These are phyloP conservation scores for Pseudorhombus dupliciocellatus DNA, from an alignment of 2,113 vertebrate genomes.

Conservation along the genomic window DNA sequence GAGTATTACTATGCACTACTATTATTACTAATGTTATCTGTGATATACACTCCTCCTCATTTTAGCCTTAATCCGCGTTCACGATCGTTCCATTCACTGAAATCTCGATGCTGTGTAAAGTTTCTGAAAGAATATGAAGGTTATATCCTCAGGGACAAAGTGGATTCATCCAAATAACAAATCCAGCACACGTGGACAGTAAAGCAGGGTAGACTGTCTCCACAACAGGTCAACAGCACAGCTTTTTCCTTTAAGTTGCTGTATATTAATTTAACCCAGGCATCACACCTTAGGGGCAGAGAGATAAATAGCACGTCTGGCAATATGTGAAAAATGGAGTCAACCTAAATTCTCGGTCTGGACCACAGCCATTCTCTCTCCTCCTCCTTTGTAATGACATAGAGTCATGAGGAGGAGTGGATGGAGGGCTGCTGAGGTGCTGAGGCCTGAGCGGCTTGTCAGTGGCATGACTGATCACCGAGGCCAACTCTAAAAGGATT, in stretches of 20 bases:
- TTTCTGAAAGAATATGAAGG: too few relatives aligned
- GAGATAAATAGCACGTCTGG: slow-evolving; percentile 41
- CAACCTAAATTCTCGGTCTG: slow-evolving; percentile 53
- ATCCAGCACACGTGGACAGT: neutral
- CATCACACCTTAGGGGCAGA: slow-evolving; percentile 14
- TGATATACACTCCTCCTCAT: too few relatives aligned
- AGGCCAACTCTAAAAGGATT: slow-evolving; percentile 86
- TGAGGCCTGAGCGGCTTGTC: slow-evolving; percentile 71
- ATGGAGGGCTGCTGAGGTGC: slow-evolving; percentile 62
- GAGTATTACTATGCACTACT: too few relatives aligned
- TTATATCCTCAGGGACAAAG: too few relatives aligned
- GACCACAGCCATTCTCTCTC: slow-evolving; percentile 12
- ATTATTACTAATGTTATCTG: too few relatives aligned
- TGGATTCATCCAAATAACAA: neutral
- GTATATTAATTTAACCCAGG: slow-evolving; percentile 17
- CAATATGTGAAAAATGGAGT: slow-evolving; percentile 48
- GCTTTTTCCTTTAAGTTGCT: slow-evolving; percentile 4
- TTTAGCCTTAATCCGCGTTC: too few relatives aligned
- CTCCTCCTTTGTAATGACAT: slow-evolving; percentile 57
- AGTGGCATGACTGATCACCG: slow-evolving; percentile 79
- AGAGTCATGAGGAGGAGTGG: slow-evolving; percentile 63
- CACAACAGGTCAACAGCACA: neutral
- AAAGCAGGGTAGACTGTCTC: neutral
- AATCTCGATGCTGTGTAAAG: too few relatives aligned
- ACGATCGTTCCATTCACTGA: too few relatives aligned